phyloP scores from a whole-genome alignment of 1,140 invertebrate species.

The Grapholita molesta region DNA sequence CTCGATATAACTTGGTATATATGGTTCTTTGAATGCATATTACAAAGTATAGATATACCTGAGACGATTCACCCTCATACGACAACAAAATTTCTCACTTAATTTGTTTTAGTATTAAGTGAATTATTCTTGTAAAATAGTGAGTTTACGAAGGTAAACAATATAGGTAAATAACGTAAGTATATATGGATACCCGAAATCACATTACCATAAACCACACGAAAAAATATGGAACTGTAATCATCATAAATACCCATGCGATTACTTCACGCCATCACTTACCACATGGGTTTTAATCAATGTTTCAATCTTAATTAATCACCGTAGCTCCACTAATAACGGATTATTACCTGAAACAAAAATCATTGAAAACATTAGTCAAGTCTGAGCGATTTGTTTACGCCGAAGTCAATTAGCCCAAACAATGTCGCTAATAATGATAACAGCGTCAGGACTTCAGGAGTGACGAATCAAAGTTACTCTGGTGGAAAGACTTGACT shows the following conservation, averaged over 20 bases:
- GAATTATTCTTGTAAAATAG: too few relatives aligned
- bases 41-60: neutral
- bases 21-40: neutral
- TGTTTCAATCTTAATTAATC: neutral
- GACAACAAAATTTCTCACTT: too few relatives aligned
- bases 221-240: neutral
- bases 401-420: conserved; percentile 51
- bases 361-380: conserved; percentile 51
- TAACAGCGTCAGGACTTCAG: conserved; percentile 53
- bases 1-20: neutral
- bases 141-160: too few relatives aligned
- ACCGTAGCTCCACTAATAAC: neutral
- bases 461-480: conserved; percentile 74
- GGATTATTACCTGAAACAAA: conserved; percentile 63
- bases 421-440: conserved; percentile 69
- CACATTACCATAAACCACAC: neutral
- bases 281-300: neutral
- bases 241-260: neutral
- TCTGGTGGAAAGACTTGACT: conserved; percentile 71
- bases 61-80: too few relatives aligned
- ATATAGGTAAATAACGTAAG: too few relatives aligned
- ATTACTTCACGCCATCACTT: neutral
- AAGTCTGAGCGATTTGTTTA: conserved; percentile 50
- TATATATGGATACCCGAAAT: neutral
- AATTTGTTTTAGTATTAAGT: too few relatives aligned